Conservation (phyloP, 2,888 invertebrate species). For the Cephus runcator region DNA sequence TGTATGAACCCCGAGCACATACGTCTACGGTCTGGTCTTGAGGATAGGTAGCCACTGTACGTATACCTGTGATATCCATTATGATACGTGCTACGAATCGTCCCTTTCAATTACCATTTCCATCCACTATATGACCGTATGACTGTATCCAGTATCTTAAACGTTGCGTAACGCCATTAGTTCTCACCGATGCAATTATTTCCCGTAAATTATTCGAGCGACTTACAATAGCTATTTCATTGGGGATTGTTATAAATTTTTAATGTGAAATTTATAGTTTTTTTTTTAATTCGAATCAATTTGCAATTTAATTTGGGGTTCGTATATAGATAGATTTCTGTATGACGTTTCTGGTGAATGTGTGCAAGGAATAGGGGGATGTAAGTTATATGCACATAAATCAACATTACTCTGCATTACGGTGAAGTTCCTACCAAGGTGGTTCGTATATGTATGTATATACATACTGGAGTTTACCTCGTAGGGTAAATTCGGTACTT, state of each 20-base stretch:
- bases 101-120: constrained; percentile 41
- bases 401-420: constrained; percentile 65
- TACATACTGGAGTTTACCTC: constrained; percentile 55
- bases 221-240: not conserved
- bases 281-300: not conserved
- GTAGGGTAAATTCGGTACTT: constrained; percentile 50
- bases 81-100: constrained; percentile 35
- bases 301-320: not conserved
- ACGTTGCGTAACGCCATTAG: not conserved
- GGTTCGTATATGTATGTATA: constrained; percentile 30
- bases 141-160: not conserved
- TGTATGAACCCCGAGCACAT: constrained; percentile 16
- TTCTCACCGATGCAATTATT: not conserved
- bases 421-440: constrained; percentile 54
- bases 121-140: not conserved
- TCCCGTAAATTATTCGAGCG: not conserved
- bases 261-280: not conserved
- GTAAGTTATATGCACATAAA: constrained; percentile 55
- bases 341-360: not conserved
- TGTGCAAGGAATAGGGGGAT: constrained; percentile 24
- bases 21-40: not conserved
- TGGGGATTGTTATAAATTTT: not conserved
- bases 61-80: constrained; percentile 24
- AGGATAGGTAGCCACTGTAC: not conserved
- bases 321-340: not conserved